Conservation (phyloP, 1,140 invertebrate genomes). For the Periplaneta americana region DNA sequence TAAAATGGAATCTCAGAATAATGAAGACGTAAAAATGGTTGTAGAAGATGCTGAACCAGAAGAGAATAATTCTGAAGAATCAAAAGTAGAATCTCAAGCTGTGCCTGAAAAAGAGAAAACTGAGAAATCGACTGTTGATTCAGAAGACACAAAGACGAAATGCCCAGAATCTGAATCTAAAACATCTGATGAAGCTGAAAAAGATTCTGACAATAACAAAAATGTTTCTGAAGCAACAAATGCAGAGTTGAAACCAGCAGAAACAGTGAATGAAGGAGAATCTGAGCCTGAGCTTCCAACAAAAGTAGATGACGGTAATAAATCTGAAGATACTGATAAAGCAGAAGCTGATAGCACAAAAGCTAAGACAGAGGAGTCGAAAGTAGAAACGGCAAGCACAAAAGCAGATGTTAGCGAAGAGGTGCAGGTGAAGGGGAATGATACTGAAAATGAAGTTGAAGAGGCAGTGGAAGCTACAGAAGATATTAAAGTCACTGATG, state of each 20-base stretch:
- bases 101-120: neutral
- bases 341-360: conserved; percentile 2
- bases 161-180: neutral
- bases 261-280: neutral
- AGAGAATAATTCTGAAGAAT: neutral
- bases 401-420: neutral
- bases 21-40: neutral
- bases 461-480: neutral
- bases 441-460: neutral
- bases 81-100: neutral
- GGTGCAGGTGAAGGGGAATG: conserved; percentile 2
- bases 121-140: neutral
- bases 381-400: conserved; percentile 6
- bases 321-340: conserved; percentile 2
- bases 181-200: neutral
- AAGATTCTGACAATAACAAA: neutral
- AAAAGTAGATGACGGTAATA: neutral
- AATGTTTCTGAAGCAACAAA: neutral
- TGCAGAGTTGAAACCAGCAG: too few relatives aligned
- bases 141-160: neutral
- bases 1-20: neutral
- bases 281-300: too few relatives aligned
- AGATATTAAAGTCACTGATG: neutral
- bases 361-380: conserved; percentile 13
- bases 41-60: neutral